phyloP scores from a whole-genome alignment of 2,113 vertebrate genomes.

The Neodon shergylaensis region DNA sequence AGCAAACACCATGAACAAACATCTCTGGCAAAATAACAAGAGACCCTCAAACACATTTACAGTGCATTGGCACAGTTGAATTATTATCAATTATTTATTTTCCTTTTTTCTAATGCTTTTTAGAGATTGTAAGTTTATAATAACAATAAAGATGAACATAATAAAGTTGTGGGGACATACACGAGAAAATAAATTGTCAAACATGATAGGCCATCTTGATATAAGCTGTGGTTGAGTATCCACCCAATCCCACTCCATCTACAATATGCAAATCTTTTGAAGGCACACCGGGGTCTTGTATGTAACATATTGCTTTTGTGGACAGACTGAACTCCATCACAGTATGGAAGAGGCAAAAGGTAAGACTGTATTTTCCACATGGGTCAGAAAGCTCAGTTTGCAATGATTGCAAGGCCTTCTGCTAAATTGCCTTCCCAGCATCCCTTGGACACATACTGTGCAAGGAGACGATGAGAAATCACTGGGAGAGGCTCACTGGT shows the following conservation, averaged over 20 bases:
- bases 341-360: not conserved
- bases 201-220: constrained; percentile 12
- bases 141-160: not conserved
- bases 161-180: not conserved
- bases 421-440: not conserved
- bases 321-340: not conserved
- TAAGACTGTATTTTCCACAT: not conserved
- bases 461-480: not conserved
- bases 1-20: not conserved
- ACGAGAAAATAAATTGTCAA: constrained; percentile 38
- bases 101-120: constrained; percentile 7
- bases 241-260: fast-evolving
- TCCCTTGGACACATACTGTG: not conserved
- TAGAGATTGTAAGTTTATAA: not conserved
- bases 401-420: not conserved
- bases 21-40: not conserved
- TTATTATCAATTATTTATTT: not conserved
- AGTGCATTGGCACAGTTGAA: not conserved
- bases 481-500: not conserved
- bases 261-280: not conserved
- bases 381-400: not conserved
- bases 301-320: not conserved
- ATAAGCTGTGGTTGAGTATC: not conserved
- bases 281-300: too few species aligned
- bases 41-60: not conserved